Percentiles rank a stretch among this genome's conserved stretches.
phyloP scores from a whole-genome alignment of 2,797 vertebrate species.

The Trachops cirrhosus region DNA sequence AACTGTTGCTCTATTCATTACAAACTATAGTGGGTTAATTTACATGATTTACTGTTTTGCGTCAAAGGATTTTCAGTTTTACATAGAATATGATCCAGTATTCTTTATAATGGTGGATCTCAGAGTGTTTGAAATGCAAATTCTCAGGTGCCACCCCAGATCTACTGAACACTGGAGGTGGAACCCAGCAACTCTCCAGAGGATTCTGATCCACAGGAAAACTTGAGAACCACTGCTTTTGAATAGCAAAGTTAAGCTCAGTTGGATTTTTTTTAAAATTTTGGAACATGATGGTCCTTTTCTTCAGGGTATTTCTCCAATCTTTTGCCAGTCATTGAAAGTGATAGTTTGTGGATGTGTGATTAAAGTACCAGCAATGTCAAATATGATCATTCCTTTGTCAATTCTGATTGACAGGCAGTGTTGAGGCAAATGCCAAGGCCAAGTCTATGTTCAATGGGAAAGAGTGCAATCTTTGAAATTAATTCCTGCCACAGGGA shows the following conservation, averaged over 20 bases:
- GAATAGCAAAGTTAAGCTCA: neutral
- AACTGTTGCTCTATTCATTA: neutral
- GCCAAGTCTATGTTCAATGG: neutral
- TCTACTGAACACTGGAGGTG: neutral
- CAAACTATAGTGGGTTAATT: neutral
- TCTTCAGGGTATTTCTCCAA: neutral
- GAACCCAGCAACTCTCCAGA: neutral
- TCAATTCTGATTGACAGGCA: neutral
- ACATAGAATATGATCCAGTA: neutral
- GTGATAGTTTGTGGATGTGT: neutral
- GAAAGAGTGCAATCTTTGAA: neutral
- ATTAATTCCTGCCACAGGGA: neutral
- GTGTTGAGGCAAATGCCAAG: neutral
- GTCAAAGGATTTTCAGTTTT: conserved; percentile 25
- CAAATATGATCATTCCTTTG: neutral
- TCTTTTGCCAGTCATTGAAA: neutral
- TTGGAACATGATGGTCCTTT: neutral
- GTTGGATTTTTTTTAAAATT: neutral
- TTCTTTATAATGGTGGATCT: neutral
- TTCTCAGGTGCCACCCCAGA: neutral
- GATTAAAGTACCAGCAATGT: too few relatives aligned
- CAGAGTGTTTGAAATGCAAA: conserved; percentile 39
- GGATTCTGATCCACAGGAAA: neutral
- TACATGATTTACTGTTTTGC: neutral
- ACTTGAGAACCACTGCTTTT: neutral